Evolutionary conservation across 2,888 invertebrate genomes (phyloP), one percentile per base, ranked within the genome.

Genomic region (Lordiphosa fenestrarum): DNA sequence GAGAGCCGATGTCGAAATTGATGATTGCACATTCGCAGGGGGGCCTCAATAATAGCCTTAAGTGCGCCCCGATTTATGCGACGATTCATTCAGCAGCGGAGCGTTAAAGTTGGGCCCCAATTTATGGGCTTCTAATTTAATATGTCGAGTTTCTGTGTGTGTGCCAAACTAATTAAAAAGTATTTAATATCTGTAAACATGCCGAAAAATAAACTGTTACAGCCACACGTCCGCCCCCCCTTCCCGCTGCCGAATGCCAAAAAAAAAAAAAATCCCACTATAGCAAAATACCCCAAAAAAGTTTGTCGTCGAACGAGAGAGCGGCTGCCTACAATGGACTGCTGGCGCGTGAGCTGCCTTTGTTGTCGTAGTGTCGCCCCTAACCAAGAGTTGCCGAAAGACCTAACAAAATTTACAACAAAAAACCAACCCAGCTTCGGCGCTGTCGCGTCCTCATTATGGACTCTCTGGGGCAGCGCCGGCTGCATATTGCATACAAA

Each of bases 151-250:
- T 30, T 13, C 35, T 55, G 13, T 62, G 60, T 71, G 81, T 67
- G 62, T 83, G 81, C 68, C 61, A 80, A 83, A 80, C 78, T 80
- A 80, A 83, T 80, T 80, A 80, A 73, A 83, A 80, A 83, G 67
- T 80, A 72, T 83, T 80, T 83, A 80, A 80, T 80, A 83, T 77
- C 64, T 69, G 84, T 70, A 83, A 83, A 83, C 84, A 83, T 71
- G 72, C 47, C 65, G 61, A 59, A 65, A 75, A 78, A 76, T 65
- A 71, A 66, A 76, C 65, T 72, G 52, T 39, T 65, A 50, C 36
- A 23, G 13, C 35, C 21, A 33, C 23, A 36, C 38, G 46, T 38
- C 15, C 59, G 6, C 19, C 15, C 47, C 15, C 15, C 25, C 41
- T 12, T 3, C 6, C 23, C 23, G 0, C 7, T 25, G 2, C 7